Percentiles rank a stretch among this genome's conserved stretches.
Conservation (phyloP, 2,113 vertebrate species). For the Leucopsar rothschildi region DNA sequence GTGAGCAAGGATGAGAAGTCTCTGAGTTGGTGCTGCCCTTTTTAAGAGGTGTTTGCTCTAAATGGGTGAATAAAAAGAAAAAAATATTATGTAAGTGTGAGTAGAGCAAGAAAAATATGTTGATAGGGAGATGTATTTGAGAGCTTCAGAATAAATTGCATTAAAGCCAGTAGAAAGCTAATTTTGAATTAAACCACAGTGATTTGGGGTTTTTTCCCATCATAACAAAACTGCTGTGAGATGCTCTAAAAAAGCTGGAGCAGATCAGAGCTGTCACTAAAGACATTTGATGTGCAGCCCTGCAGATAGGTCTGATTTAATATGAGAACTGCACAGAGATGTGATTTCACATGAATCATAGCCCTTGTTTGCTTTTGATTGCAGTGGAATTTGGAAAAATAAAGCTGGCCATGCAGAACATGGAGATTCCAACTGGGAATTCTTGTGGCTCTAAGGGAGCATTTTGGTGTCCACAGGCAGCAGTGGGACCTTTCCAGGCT, state of each 20-base stretch:
- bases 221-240: neutral
- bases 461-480: neutral
- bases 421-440: neutral
- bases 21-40: neutral
- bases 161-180: neutral
- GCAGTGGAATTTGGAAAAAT: neutral
- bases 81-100: neutral
- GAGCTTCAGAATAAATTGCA: neutral
- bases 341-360: accelerated
- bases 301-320: neutral
- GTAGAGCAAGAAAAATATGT: neutral
- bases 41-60: neutral
- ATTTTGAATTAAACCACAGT: neutral
- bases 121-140: neutral
- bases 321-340: accelerated
- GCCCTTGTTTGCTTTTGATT: neutral
- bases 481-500: neutral
- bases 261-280: neutral
- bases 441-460: neutral
- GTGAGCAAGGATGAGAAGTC: neutral
- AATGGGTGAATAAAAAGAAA: neutral
- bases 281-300: neutral
- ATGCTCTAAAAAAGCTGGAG: neutral
- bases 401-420: accelerated
- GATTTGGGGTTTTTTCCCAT: neutral